Percentiles rank a stretch among this genome's conserved stretches.
phyloP scores from a whole-genome alignment of 2,888 invertebrate species.

The Cerastis leucographa region DNA sequence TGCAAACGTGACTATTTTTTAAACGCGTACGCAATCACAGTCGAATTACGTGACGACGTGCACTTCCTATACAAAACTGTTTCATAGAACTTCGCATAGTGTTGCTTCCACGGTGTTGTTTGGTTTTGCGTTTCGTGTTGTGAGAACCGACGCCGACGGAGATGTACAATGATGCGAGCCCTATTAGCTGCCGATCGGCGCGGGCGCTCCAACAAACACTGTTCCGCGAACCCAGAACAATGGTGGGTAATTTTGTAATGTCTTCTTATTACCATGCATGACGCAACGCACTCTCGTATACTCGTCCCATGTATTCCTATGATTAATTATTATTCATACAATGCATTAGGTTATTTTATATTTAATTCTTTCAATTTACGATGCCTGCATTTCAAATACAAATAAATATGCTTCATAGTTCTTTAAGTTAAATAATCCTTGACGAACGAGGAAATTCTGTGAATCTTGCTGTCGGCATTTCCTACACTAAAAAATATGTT shows the following conservation, averaged over 20 bases:
- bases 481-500: conserved; percentile 30
- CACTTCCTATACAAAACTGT: conserved; percentile 68
- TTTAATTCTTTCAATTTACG: conserved; percentile 72
- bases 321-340: conserved; percentile 83
- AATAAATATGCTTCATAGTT: conserved; percentile 32
- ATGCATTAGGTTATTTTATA: conserved; percentile 77
- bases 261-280: conserved; percentile 88
- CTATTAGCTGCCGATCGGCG: conserved; percentile 82
- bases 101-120: conserved; percentile 74
- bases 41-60: conserved; percentile 73
- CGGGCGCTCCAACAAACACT: conserved; percentile 79
- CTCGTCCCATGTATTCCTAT: conserved; percentile 75
- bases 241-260: conserved; percentile 89
- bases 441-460: conserved; percentile 50
- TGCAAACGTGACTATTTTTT: conserved; percentile 62
- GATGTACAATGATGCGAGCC: conserved; percentile 83
- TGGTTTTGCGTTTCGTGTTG: conserved; percentile 73
- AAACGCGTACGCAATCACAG: conserved; percentile 63
- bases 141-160: conserved; percentile 79
- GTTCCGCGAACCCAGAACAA: conserved; percentile 89
- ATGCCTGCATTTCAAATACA: conserved; percentile 66
- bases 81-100: conserved; percentile 73
- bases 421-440: conserved; percentile 56
- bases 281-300: conserved; percentile 83
- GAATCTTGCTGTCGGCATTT: conserved; percentile 37